Conservation (phyloP, 2,888 invertebrate genomes). For the Meliscaeva auricollis region DNA sequence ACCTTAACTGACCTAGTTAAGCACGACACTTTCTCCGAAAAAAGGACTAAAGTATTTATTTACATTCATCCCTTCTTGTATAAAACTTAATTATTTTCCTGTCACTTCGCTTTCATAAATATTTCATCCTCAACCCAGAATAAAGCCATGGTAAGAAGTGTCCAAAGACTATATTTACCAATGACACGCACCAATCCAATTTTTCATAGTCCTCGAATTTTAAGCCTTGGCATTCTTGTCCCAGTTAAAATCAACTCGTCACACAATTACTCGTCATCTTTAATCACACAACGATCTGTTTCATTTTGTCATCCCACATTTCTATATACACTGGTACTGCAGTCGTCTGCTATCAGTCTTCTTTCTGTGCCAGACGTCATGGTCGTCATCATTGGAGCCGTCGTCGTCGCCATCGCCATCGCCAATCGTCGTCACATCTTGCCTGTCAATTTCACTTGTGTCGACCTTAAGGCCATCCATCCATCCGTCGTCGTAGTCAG, state of each 20-base stretch:
- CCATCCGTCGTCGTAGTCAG: conserved; percentile 38
- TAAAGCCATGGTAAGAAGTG: background rate
- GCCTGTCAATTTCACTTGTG: conserved; percentile 44
- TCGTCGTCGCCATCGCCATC: too few relatives aligned
- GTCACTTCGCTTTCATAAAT: background rate
- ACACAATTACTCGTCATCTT: conserved; percentile 22
- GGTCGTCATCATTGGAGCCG: conserved; percentile 32
- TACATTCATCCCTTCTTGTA: too few relatives aligned
- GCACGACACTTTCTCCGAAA: too few relatives aligned
- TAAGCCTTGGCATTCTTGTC: background rate
- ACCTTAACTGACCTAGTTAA: too few relatives aligned
- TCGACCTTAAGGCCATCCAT: conserved; percentile 55
- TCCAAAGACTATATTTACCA: background rate
- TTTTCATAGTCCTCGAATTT: background rate
- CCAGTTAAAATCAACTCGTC: background rate
- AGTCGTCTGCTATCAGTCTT: background rate
- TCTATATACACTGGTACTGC: background rate
- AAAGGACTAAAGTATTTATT: too few relatives aligned
- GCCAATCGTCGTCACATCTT: conserved; percentile 41
- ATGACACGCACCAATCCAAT: background rate
- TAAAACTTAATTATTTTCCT: too few relatives aligned
- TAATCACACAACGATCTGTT: conserved; percentile 29
- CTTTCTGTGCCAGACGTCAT: conserved; percentile 28
- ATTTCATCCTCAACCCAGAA: background rate
- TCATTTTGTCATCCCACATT: conserved; percentile 26